Base-by-base conservation (phyloP, 2,888 invertebrate species). In the Cabera pusaria region DNA sequence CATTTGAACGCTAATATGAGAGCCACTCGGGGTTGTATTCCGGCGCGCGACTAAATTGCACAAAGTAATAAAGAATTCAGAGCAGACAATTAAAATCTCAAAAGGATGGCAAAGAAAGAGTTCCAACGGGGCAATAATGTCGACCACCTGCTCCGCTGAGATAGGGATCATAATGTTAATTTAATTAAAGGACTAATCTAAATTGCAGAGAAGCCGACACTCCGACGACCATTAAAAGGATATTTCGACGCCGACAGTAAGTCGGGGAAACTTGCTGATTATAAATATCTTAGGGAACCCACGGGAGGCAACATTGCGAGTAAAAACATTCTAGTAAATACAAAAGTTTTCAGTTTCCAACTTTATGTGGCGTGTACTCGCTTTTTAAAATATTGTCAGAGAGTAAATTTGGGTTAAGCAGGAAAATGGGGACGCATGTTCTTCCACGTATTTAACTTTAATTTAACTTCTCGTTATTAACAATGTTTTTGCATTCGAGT, bases 161-260 rank as follows among this genome's bases (percentile, higher is more conserved):
- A 87, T 87, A 82, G 82, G 83, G 82, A 87, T 87, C 85, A 85
- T 88, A 86, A 88, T 86, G 87, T 85, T 87, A 87, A 88, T 88
- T 87, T 88, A 88, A 87, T 88, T 88, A 87, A 87, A 86, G 85
- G 86, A 84, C 87, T 88, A 88, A 88, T 88, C 87, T 88, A 86
- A 88, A 87, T 87, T 87, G 87, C 84, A 87, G 87, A 88, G 79
- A 84, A 84, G 82, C 85, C 87, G 74, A 83, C 86, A 82, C 86
- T 79, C 82, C 69, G 72, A 59, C 79, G 70, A 64, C 84, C 84
- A 86, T 88, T 88, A 86, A 87, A 86, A 79, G 82, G 84, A 82
- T 86, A 85, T 86, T 87, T 83, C 75, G 82, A 64, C 73, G 80
- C 73, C 75, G 70, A 74, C 78, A 75, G 72, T 75, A 79, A 79